Evolutionary conservation across 2,888 invertebrate species (phyloP), one percentile per base, ranked within the genome.

Genomic region (Subacronicta megacephala): DNA sequence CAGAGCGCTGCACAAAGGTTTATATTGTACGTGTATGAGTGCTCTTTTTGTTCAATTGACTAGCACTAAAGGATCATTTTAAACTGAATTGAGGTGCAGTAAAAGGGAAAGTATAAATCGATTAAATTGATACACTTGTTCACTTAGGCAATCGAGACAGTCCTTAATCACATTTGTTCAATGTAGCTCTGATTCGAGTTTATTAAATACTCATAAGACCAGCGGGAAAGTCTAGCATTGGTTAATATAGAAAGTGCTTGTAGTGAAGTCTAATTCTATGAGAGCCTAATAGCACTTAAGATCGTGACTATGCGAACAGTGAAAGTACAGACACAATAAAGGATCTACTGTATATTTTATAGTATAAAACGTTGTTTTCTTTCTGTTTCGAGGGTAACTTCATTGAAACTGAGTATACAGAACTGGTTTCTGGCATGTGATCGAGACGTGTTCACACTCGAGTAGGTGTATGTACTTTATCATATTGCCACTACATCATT

Each of bases 221-320:
- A 72, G 31, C 69, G 63, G 72, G 72, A 75, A 78, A 78, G 77
- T 72, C 77, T 77, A 68, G 62, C 70, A 61, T 73, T 68, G 72
- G 80, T 81, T 70, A 75, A 81, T 74, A 73, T 88, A 88, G 90
- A 91, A 92, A 92, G 92, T 87, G 80, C 74, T 54, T 26, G 53
- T 45, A 52, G 72, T 66, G 65, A 31, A 56, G 43, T 69, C 72
- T 65, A 54, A 68, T 50, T 67, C 62, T 62, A 78, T 65, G 70
- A 74, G 75, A 62, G 44, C 54, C 49, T 47, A 76, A 10, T 10
- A 4, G 3, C 67, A 67, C 59, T 67, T 62, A 49, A 81, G 79
- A 78, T 86, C 86, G 87, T 86, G 87, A 83, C 85, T 86, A 20
- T 85, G 87, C 78, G 84, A 87, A 81, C 69, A 79, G 90, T 83